Evolutionary conservation across 2,797 vertebrate species (phyloP).

Genomic region (Heteromormyrus szaboi): DNA sequence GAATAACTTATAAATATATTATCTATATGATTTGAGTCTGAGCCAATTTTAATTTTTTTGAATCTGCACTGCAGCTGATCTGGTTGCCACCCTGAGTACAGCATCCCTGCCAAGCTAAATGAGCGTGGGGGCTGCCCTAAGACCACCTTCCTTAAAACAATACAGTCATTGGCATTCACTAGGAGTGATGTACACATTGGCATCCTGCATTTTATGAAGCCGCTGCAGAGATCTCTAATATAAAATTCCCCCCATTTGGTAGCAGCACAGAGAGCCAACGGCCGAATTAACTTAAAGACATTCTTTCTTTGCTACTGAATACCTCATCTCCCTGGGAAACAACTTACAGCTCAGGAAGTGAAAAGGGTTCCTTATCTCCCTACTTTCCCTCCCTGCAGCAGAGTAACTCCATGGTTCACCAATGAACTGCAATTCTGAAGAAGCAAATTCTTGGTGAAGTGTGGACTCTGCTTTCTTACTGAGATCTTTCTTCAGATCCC

Average conservation of each 20-base stretch:
- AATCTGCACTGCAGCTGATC: background rate
- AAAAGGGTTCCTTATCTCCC: background rate
- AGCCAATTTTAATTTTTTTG: background rate
- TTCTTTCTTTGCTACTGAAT: background rate
- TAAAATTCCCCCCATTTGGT: slow-evolving; percentile 8
- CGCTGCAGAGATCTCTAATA: slow-evolving; percentile 4
- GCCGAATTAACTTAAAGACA: slow-evolving; percentile 5
- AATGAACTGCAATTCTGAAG: slow-evolving; percentile 9
- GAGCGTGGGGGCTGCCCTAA: background rate
- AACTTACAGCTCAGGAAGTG: slow-evolving; percentile 13
- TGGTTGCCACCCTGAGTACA: background rate
- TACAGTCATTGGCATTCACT: slow-evolving; percentile 6
- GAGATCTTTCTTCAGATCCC: background rate
- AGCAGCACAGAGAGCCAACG: background rate
- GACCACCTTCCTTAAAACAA: background rate
- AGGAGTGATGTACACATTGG: slow-evolving; percentile 8
- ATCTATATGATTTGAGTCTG: background rate
- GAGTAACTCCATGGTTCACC: background rate
- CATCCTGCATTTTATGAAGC: slow-evolving; percentile 6
- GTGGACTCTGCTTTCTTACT: background rate
- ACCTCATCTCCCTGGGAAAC: slow-evolving; percentile 9
- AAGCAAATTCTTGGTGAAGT: background rate
- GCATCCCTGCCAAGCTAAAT: background rate
- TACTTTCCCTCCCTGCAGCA: background rate
- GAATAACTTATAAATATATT: background rate